Conservation (phyloP, 2,888 invertebrate species). For the Cataglyphis cursor region DNA sequence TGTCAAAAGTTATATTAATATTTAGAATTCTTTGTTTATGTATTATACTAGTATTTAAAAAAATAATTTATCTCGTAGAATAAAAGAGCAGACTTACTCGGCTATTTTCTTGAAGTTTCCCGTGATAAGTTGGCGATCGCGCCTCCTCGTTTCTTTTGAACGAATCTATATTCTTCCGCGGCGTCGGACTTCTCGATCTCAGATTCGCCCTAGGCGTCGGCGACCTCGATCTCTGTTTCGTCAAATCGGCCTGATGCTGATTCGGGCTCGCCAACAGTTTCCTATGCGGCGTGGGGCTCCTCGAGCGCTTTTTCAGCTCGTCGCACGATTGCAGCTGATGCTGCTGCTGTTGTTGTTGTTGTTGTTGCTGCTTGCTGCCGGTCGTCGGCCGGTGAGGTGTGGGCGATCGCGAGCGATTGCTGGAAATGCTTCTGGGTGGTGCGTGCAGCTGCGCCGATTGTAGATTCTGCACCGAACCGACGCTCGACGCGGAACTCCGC, state of each 20-base stretch:
- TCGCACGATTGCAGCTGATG: slow-evolving; percentile 57
- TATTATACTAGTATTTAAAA: neutral
- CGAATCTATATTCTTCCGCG: slow-evolving; percentile 56
- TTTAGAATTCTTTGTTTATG: neutral
- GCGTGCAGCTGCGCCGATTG: slow-evolving; percentile 79
- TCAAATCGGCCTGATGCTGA: slow-evolving; percentile 75
- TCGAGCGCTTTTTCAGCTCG: slow-evolving; percentile 84
- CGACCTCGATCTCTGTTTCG: slow-evolving; percentile 82
- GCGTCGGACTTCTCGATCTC: slow-evolving; percentile 78
- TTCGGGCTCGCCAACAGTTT: slow-evolving; percentile 86
- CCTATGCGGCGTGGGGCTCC: slow-evolving; percentile 88
- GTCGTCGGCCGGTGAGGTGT: slow-evolving; percentile 84
- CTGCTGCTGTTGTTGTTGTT: neutral
- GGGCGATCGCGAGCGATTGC: slow-evolving; percentile 87
- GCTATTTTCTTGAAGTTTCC: slow-evolving; percentile 77
- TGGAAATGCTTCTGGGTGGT: slow-evolving; percentile 86
- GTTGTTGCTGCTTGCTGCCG: slow-evolving; percentile 49
- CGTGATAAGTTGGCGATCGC: slow-evolving; percentile 77
- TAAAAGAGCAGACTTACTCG: slow-evolving; percentile 72
- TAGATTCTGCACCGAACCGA: slow-evolving; percentile 81
- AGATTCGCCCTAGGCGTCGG: slow-evolving; percentile 87
- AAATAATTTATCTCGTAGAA: neutral
- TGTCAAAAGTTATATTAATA: neutral
- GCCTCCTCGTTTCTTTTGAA: slow-evolving; percentile 64
- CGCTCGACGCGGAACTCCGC: slow-evolving; percentile 87